phyloP scores from a whole-genome alignment of 1,140 invertebrate genomes.

The Neodiprion virginianus region DNA sequence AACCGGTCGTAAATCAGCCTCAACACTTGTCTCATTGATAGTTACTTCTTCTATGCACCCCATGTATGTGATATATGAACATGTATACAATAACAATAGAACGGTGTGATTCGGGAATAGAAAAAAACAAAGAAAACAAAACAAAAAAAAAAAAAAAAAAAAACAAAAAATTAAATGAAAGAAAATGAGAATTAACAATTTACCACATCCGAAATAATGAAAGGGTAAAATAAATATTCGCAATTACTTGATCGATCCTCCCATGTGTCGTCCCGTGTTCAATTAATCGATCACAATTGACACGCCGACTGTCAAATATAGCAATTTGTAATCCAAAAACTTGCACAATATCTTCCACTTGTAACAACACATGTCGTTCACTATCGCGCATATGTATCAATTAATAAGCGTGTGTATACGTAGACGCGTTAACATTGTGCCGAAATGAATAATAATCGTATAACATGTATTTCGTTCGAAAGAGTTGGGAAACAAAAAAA shows the following conservation, averaged over 20 bases:
- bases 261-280: neutral
- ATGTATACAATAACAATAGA: too few relatives aligned
- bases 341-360: neutral
- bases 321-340: neutral
- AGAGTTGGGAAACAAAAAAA: constrained; percentile 9
- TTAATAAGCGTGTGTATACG: too few relatives aligned
- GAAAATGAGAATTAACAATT: neutral
- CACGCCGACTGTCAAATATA: neutral
- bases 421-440: too few relatives aligned
- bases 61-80: too few relatives aligned
- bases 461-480: neutral
- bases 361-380: too few relatives aligned
- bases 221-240: neutral
- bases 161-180: neutral
- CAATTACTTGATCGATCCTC: neutral
- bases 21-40: too few relatives aligned
- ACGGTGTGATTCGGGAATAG: too few relatives aligned
- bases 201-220: too few relatives aligned
- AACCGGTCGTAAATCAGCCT: too few relatives aligned
- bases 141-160: neutral
- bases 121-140: neutral
- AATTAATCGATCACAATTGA: neutral
- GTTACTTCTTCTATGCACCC: too few relatives aligned
- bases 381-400: neutral
- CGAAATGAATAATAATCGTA: too few relatives aligned